A percentile compares a stretch with the other conserved stretches of the same genome.
phyloP scores from a whole-genome alignment of 2,113 vertebrate genomes.

The Phylloscopus whistleri region DNA sequence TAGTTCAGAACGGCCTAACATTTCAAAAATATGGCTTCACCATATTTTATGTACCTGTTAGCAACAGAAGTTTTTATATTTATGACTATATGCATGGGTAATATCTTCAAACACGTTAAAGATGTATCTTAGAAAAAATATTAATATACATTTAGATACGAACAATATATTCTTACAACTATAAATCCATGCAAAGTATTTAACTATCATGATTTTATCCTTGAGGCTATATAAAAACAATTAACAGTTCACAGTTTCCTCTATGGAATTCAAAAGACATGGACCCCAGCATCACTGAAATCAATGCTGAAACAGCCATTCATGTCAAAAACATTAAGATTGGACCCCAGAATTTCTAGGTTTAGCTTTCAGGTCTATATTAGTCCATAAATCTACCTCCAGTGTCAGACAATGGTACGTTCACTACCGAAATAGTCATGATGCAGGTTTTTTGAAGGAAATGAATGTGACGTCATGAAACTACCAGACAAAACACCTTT shows the following conservation, averaged over 20 bases:
- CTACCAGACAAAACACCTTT: neutral
- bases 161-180: neutral
- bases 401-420: neutral
- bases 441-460: neutral
- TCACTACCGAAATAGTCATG: neutral
- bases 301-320: neutral
- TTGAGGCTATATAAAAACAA: neutral
- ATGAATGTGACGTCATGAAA: neutral
- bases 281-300: neutral
- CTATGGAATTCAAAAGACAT: neutral
- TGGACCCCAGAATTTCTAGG: neutral
- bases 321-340: neutral
- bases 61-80: neutral
- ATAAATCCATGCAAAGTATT: neutral
- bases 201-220: neutral
- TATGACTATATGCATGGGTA: neutral
- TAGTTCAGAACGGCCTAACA: neutral
- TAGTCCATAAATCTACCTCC: neutral
- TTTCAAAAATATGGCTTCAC: neutral
- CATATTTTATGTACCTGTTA: neutral
- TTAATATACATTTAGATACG: neutral
- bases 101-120: neutral
- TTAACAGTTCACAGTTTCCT: neutral
- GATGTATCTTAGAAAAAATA: neutral
- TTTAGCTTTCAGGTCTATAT: neutral